Percentiles rank a stretch among this genome's conserved stretches.
Evolutionary conservation across 30 jellyfish, hydroid and myxozoan genomes (phyloP).

Genomic region (Aurelia aurita): DNA sequence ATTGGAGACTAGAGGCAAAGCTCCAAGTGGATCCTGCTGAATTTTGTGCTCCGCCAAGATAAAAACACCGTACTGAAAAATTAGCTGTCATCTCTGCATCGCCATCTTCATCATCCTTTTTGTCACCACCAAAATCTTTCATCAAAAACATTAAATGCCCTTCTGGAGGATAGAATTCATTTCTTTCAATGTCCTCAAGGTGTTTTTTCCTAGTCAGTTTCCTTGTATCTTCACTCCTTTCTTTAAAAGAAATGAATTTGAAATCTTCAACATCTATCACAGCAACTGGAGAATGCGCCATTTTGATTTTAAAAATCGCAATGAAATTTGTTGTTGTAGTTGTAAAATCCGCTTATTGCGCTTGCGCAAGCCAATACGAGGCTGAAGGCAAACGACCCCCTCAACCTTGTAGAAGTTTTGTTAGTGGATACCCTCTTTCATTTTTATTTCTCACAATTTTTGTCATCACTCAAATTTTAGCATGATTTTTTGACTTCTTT

Average conservation of each 20-base stretch:
- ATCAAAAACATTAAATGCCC: not conserved
- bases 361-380: not conserved
- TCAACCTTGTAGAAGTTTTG: not conserved
- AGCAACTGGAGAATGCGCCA: no score
- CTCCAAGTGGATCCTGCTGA: no score
- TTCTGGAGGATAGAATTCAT: conserved; percentile 5
- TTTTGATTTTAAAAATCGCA: no score
- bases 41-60: no score
- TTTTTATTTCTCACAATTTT: no score
- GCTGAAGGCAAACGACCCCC: not conserved
- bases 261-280: not conserved
- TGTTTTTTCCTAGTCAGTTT: not conserved
- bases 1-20: no score
- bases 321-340: no score
- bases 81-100: not conserved
- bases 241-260: not conserved
- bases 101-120: not conserved
- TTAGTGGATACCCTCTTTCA: not conserved
- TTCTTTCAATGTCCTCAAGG: not conserved
- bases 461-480: no score
- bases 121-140: not conserved
- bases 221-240: not conserved
- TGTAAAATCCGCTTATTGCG: not conserved
- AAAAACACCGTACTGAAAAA: not conserved
- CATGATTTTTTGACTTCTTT: no score